Base-by-base conservation (phyloP, 2,113 vertebrate species). In the Chionodraco myersi region DNA sequence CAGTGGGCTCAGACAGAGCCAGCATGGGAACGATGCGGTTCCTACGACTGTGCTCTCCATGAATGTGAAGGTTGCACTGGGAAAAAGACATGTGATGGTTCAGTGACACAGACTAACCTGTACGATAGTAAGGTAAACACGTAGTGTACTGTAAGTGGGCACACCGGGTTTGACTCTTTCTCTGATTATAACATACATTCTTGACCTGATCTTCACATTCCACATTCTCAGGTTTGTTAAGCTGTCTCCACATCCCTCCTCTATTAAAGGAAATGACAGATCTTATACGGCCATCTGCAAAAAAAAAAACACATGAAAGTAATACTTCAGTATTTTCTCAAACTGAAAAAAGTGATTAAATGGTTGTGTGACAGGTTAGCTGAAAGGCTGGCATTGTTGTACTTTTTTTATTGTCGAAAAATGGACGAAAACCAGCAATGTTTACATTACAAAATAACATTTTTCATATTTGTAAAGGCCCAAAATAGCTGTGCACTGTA, bases 11-110 rank as follows among this genome's bases (percentile, higher is more conserved):
- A 6, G 95, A 93, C 67, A 95, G 90, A 13, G 94, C 92, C 48
- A 94, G 58, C 93, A 96, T 91, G 15, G 94, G 95, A 10, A 94
- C 91, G 18, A 96, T 80, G 3, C 23, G 75, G 71, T 91, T 95
- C 54, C 87, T 91, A 23, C 89, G 92, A 67, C 95, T 96, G 89
- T 95, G 94, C 48, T 95, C 94, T 23, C 95, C 95, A 0, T 96
- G 95, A 57, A 96, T 94, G 41, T 96, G 95, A 51, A 96, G 91
- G 70, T 94, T 94, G 80, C 95, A 96, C 95, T 96, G 85, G 74
- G 41, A 4, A 72, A 60, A 56, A 83, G 21, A 75, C 18, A 76
- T 3, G 41, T 10, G 34, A 11, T 6, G 16, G 7, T 41, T 69
- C 0, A 41, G 12, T n/a, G 12, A 45, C 6, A n/a, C 30, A 30